phyloP scores from a whole-genome alignment of 2,888 invertebrate species.

The Dendrolimus pini region DNA sequence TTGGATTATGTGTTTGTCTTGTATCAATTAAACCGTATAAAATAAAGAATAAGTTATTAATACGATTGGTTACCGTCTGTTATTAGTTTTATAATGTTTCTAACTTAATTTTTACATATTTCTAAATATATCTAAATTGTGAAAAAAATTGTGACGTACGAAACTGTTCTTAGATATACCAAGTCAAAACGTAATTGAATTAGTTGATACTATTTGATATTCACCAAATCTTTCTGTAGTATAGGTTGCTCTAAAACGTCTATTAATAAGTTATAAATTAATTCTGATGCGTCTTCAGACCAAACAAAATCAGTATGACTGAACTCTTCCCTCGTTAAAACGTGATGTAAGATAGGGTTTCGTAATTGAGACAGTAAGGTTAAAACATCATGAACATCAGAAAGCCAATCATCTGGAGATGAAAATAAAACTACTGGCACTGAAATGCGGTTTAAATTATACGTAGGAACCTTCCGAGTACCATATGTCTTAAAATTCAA shows the following conservation, averaged over 20 bases:
- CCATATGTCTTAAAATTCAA: constrained; percentile 24
- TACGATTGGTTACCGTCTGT: too few species aligned
- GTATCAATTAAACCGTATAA: too few species aligned
- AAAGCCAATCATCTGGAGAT: constrained; percentile 35
- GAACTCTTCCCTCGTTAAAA: constrained; percentile 24
- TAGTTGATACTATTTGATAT: too few species aligned
- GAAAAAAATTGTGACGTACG: too few species aligned
- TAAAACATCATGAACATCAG: constrained; percentile 22
- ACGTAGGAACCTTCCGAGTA: constrained; percentile 18
- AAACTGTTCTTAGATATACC: too few species aligned
- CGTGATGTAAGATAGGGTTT: constrained; percentile 22
- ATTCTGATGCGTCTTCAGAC: constrained; percentile 22
- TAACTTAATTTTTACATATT: too few species aligned
- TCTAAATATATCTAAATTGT: too few species aligned
- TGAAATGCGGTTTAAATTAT: constrained; percentile 23
- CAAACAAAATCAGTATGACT: constrained; percentile 40
- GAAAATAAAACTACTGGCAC: constrained; percentile 30
- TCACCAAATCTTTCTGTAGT: background rate
- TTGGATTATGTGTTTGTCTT: too few species aligned
- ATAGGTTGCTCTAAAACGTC: constrained; percentile 13
- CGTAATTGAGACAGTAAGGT: constrained; percentile 23
- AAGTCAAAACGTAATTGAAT: too few species aligned
- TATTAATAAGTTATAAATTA: constrained; percentile 22
- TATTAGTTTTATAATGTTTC: too few species aligned
- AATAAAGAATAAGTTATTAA: too few species aligned